These are phyloP conservation scores for Ecliptopera silaceata DNA, from an alignment of 2,888 invertebrate species.

Conservation along the genomic window DNA sequence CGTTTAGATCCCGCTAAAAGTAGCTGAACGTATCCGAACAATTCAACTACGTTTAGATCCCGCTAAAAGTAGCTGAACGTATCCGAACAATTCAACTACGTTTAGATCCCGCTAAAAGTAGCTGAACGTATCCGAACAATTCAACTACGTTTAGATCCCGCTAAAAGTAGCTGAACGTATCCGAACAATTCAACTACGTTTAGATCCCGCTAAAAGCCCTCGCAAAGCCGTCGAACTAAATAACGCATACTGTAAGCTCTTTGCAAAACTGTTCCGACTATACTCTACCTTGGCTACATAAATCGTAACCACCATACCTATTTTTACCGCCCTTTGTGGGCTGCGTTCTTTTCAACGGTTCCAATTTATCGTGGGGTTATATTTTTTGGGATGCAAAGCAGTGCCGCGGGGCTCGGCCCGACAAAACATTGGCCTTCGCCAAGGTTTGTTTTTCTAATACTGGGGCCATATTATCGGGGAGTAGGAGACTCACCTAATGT, in stretches of 20 bases:
- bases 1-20: too few species aligned
- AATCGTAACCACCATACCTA: constrained; percentile 40
- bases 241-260: not conserved
- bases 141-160: too few species aligned
- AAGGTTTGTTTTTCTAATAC: not conserved
- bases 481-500: not conserved
- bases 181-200: not conserved
- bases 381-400: constrained; percentile 75
- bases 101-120: too few species aligned
- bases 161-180: not conserved
- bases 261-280: not conserved
- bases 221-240: not conserved
- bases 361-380: constrained; percentile 60
- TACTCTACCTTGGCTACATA: constrained; percentile 34
- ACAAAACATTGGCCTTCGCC: constrained; percentile 17
- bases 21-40: too few species aligned
- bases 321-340: constrained; percentile 62
- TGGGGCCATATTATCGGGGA: not conserved
- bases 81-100: too few species aligned
- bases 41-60: too few species aligned
- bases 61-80: too few species aligned
- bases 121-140: too few species aligned
- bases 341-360: constrained; percentile 68
- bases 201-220: not conserved
- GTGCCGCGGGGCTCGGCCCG: constrained; percentile 33